Evolutionary conservation across 2,888 invertebrate species (phyloP), one percentile per base, ranked within the genome.

Genomic region (Drosophila pegasa): DNA sequence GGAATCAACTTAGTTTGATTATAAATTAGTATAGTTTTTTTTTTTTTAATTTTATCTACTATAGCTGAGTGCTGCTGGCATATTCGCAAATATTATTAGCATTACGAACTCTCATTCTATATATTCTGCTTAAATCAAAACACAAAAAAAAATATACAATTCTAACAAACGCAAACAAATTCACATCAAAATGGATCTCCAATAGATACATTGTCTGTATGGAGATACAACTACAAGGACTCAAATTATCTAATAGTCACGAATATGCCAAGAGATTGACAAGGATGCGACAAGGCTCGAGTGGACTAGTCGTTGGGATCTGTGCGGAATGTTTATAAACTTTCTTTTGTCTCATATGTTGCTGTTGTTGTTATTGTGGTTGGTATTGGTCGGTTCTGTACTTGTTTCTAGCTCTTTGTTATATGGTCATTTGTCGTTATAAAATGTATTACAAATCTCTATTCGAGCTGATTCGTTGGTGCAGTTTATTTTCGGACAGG

Each of bases 241-340:
- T 60, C 72, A 35, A 45, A 20, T 59, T 72, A 72, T 38, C 58
- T 72, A 71, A 54, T 70, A 72, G 62, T 77, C 63, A 68, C 56
- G 68, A 77, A 71, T 63, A 57, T 63, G 78, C 40, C 77, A 75
- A 67, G 35, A 10, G 1, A 47, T 58, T 61, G 71, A 35, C 76
- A 65, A 38, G 48, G 47, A 67, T 54, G 43, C 56, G 72, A 72
- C 59, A 77, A 72, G 78, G 73, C 68, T 55, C 14, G 22, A 40
- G n/a, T 12, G 58, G 62, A 65, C 67, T 67, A 61, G 50, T 77
- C 64, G 77, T 67, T 77, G 77, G 79, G 78, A 67, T 78, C 67
- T 40, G 47, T 56, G 37, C 57, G 77, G 77, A 77, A 78, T 77
- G 79, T 75, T 27, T 43, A 45, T 60, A 63, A 74, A 60, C 56